These are phyloP conservation scores for Python bivittatus DNA, from an alignment of 2,113 vertebrate genomes.

Conservation along the genomic window DNA sequence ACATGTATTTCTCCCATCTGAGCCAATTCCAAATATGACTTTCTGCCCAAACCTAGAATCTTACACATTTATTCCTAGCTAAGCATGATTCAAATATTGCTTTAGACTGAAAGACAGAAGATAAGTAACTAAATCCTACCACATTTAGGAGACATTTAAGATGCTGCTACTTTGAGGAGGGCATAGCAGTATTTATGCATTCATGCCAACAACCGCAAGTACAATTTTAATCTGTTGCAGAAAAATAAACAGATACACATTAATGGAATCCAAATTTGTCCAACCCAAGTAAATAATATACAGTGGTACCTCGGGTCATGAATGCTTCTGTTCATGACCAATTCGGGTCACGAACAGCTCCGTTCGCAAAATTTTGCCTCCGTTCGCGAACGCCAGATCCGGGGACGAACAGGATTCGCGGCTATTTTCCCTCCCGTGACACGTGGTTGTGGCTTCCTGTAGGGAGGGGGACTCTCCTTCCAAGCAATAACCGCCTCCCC, in stretches of 20 bases:
- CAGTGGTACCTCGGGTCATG: no score
- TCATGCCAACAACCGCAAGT: not conserved
- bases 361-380: no score
- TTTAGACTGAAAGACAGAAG: not conserved
- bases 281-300: rapidly evolving
- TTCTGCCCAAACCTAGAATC: not conserved
- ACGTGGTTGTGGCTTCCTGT: no score
- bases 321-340: no score
- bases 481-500: no score
- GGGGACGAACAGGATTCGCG: no score
- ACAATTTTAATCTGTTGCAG: constrained; percentile 49
- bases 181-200: constrained; percentile 20
- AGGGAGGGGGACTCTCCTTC: no score
- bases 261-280: rapidly evolving
- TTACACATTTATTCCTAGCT: not conserved
- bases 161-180: not conserved
- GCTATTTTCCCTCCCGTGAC: no score
- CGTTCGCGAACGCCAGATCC: no score
- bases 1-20: not conserved
- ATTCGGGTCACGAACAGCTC: no score
- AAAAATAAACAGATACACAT: not conserved
- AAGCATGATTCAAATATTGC: not conserved
- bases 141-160: constrained; percentile 39
- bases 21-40: not conserved
- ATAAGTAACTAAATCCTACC: constrained; percentile 39